A percentile compares a stretch with the other conserved stretches of the same genome.
These are phyloP conservation scores for Caenorhabditis doughertyi DNA, from an alignment of 2,888 invertebrate genomes.

Conservation along the genomic window DNA sequence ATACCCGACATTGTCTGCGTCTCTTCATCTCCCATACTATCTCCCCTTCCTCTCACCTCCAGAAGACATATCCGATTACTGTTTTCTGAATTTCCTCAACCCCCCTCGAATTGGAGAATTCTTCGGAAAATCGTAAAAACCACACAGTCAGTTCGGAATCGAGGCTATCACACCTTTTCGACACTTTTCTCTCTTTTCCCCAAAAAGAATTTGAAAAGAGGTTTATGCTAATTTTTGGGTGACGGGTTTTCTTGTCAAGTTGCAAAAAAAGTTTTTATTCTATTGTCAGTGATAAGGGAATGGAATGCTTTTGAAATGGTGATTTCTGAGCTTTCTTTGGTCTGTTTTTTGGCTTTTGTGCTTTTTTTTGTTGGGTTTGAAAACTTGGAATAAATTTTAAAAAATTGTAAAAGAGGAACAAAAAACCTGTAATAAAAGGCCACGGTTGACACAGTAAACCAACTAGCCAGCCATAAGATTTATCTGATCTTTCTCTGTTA, in stretches of 20 bases:
- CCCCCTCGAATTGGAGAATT: conserved; percentile 37
- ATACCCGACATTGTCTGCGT: conserved; percentile 38
- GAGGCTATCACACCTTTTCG: conserved; percentile 45
- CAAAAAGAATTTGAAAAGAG: neutral
- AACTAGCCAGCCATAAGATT: too few species aligned
- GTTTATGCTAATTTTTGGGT: conserved; percentile 40
- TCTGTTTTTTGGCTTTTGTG: too few species aligned
- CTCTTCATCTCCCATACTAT: conserved; percentile 43
- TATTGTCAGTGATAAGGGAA: conserved; percentile 3
- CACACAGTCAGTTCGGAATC: neutral
- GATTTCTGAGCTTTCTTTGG: too few species aligned
- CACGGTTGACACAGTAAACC: too few species aligned
- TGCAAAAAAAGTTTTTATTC: neutral
- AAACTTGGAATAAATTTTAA: too few species aligned
- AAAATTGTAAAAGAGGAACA: too few species aligned
- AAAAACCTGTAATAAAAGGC: too few species aligned
- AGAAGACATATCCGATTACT: conserved; percentile 45
- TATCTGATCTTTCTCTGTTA: too few species aligned
- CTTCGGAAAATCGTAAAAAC: conserved; percentile 52
- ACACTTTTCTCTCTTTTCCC: neutral
- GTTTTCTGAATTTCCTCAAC: conserved; percentile 11
- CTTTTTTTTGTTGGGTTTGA: too few species aligned
- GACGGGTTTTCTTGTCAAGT: neutral
- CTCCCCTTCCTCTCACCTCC: conserved; percentile 1
- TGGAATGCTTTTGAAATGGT: too few species aligned